These are phyloP conservation scores for Eupithecia centaureata DNA, from an alignment of 2,888 invertebrate species.

Conservation along the genomic window DNA sequence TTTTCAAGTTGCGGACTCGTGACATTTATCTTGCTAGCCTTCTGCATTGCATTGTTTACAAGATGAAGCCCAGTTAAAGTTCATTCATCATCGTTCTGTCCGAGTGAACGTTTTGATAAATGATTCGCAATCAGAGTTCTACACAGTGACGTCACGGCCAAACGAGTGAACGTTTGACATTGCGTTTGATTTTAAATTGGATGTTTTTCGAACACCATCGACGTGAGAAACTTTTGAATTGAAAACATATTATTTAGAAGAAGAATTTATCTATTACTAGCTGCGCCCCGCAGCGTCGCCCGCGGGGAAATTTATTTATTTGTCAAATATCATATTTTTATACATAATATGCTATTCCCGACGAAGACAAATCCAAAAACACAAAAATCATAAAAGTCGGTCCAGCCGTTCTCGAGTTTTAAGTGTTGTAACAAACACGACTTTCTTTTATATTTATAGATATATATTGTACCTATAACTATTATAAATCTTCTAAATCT, in stretches of 20 bases:
- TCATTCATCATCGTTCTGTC: slow-evolving; percentile 41
- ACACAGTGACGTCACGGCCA: slow-evolving; percentile 20
- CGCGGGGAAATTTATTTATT: too few relatives aligned
- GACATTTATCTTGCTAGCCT: slow-evolving; percentile 21
- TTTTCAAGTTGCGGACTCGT: background rate
- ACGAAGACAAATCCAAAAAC: too few relatives aligned
- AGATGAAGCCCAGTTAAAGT: slow-evolving; percentile 41
- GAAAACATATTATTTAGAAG: background rate
- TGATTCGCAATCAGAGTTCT: slow-evolving; percentile 36
- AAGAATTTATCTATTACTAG: too few relatives aligned
- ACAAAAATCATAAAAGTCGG: too few relatives aligned
- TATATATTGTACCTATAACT: too few relatives aligned
- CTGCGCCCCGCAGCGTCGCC: too few relatives aligned
- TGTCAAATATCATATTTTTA: too few relatives aligned
- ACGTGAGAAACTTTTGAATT: background rate
- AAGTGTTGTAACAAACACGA: too few relatives aligned
- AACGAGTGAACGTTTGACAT: background rate
- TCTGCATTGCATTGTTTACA: slow-evolving; percentile 40
- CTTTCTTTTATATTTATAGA: too few relatives aligned
- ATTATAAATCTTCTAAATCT: background rate
- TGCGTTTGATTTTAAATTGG: background rate
- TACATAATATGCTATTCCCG: too few relatives aligned
- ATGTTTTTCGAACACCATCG: background rate
- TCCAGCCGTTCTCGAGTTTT: too few relatives aligned
- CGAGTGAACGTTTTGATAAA: slow-evolving; percentile 33